Evolutionary conservation across 30 jellyfish, hydroid and myxozoan genomes (phyloP).

Genomic region (Mastigias papua): DNA sequence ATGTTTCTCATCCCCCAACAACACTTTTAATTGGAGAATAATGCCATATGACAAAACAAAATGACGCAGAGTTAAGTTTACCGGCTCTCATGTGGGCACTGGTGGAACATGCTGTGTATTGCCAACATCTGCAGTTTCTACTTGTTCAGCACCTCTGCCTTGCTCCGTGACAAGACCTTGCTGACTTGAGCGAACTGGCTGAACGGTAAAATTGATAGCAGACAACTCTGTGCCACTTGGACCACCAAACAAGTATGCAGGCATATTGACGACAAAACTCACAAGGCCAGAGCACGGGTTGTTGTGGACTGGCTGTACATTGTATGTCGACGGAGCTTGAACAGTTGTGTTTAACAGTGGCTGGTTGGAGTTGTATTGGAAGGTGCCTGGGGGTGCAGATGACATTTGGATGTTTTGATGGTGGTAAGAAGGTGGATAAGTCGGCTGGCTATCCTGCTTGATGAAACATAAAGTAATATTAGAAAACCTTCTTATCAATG

Average conservation of each 20-base stretch:
- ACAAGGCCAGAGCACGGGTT: neutral
- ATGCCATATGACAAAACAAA: no score
- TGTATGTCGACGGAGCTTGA: no score
- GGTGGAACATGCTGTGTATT: neutral
- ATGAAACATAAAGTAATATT: no score
- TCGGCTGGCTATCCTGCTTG: neutral
- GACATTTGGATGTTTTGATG: neutral
- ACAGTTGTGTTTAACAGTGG: neutral
- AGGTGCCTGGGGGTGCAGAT: neutral
- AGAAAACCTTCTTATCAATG: neutral
- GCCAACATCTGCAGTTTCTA: neutral
- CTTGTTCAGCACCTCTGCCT: neutral
- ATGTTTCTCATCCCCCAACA: no score
- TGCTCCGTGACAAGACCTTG: neutral
- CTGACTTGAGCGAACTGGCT: neutral
- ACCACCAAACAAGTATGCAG: neutral
- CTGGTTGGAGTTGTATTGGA: neutral
- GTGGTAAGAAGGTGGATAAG: neutral
- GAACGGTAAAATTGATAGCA: neutral
- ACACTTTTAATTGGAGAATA: no score
- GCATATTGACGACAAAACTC: neutral
- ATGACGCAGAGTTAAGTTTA: neutral
- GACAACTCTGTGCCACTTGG: neutral
- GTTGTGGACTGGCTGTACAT: neutral
- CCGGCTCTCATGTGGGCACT: neutral